phyloP scores from a whole-genome alignment of 1,140 invertebrate genomes.

The Holotrichia oblita region DNA sequence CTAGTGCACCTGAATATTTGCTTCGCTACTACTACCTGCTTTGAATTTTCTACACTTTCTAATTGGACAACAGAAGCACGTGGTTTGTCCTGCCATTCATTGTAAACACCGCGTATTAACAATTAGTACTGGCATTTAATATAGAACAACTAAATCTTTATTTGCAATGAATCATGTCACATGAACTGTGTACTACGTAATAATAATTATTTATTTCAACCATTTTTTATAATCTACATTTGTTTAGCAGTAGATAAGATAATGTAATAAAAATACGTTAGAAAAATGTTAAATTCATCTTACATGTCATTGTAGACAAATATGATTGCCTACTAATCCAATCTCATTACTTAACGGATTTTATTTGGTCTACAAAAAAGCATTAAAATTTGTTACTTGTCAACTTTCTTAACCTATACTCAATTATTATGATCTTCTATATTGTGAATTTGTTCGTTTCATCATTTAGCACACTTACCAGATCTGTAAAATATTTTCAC shows the following conservation, averaged over 20 bases:
- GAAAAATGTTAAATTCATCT: too few relatives aligned
- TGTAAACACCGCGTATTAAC: background rate
- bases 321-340: too few relatives aligned
- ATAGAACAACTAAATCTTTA: background rate
- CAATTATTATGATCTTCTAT: too few relatives aligned
- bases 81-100: constrained; percentile 16
- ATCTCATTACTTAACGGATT: too few relatives aligned
- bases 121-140: background rate
- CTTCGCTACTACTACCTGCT: constrained; percentile 10
- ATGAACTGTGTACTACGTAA: background rate
- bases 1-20: constrained; percentile 10
- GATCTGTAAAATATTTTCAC: too few relatives aligned
- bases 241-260: background rate
- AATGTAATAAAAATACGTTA: background rate
- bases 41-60: constrained; percentile 32
- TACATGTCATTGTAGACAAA: too few relatives aligned
- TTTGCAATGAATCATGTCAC: background rate
- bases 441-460: too few relatives aligned
- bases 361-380: too few relatives aligned
- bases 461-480: too few relatives aligned
- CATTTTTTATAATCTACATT: background rate
- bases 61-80: constrained; percentile 30
- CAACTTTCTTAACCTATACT: too few relatives aligned
- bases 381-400: too few relatives aligned
- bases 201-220: too few relatives aligned